Conservation (phyloP, 64 coral and sea anemone species). For the Orbicella faveolata region DNA sequence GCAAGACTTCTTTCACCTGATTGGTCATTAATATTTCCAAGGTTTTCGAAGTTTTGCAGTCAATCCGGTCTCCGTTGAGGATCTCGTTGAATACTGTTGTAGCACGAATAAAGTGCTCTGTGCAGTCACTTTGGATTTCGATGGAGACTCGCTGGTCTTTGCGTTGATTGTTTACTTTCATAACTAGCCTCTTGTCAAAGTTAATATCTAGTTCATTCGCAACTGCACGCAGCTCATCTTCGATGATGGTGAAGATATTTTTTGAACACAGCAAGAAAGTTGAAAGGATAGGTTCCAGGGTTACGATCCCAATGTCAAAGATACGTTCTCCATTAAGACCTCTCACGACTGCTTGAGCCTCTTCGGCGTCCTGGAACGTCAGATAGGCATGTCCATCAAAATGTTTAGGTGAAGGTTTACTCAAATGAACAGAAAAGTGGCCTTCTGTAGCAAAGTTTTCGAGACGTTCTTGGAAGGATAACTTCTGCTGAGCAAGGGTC, state of each 20-base stretch:
- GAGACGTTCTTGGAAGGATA: neutral
- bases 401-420: neutral
- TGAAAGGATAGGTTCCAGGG: neutral
- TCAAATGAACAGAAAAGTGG: conserved; percentile 8
- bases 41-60: conserved; percentile 22
- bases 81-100: conserved; percentile 11
- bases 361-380: conserved; percentile 13
- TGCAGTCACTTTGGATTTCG: conserved; percentile 19
- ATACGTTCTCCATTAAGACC: neutral
- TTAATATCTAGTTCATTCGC: neutral
- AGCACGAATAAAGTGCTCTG: conserved; percentile 37
- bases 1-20: conserved; percentile 29
- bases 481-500: neutral
- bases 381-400: conserved; percentile 1
- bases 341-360: conserved; percentile 21
- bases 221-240: conserved; percentile 4
- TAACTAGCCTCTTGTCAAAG: neutral
- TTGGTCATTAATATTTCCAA: conserved; percentile 7
- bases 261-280: neutral
- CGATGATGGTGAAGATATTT: conserved; percentile 3
- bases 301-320: neutral
- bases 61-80: conserved; percentile 42
- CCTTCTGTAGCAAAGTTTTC: neutral
- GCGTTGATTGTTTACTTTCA: neutral
- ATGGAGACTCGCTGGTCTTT: conserved; percentile 24